These are phyloP conservation scores for Spodoptera frugiperda DNA, from an alignment of 1,140 invertebrate genomes.

Conservation along the genomic window DNA sequence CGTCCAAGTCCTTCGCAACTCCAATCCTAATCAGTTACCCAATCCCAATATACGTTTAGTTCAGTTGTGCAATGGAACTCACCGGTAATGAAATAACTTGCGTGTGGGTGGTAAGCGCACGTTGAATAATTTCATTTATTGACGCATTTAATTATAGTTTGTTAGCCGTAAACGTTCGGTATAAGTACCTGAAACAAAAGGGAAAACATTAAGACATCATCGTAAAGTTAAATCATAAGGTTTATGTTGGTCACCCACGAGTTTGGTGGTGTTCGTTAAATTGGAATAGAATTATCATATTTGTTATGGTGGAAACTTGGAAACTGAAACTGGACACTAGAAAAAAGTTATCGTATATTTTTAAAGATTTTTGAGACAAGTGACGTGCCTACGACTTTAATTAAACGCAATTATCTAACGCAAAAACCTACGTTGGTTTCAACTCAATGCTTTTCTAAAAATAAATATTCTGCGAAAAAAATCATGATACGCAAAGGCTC, in stretches of 20 bases:
- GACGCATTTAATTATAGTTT: conserved; percentile 29
- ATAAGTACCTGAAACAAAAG: conserved; percentile 39
- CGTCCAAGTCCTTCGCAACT: no score
- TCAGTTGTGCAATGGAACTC: not conserved
- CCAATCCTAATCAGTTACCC: conserved; percentile 1
- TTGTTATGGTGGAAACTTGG: no score
- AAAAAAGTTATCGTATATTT: no score
- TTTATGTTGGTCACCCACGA: conserved; percentile 13
- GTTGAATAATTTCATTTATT: conserved; percentile 14
- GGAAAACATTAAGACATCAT: conserved; percentile 22
- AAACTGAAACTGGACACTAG: no score
- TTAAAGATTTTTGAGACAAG: no score
- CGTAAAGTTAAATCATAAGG: not conserved
- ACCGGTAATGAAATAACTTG: not conserved
- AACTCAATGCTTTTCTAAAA: no score
- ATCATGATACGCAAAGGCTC: no score
- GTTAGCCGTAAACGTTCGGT: conserved; percentile 13
- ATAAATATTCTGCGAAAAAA: no score
- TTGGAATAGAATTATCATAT: no score
- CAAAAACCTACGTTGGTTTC: no score
- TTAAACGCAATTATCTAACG: no score
- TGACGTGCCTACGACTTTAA: no score
- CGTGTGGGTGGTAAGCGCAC: conserved; percentile 7
- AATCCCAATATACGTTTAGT: conserved; percentile 12
- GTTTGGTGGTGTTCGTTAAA: not conserved